These are phyloP conservation scores for Hypomecis atomaria DNA, from an alignment of 2,888 invertebrate species.

Conservation along the genomic window DNA sequence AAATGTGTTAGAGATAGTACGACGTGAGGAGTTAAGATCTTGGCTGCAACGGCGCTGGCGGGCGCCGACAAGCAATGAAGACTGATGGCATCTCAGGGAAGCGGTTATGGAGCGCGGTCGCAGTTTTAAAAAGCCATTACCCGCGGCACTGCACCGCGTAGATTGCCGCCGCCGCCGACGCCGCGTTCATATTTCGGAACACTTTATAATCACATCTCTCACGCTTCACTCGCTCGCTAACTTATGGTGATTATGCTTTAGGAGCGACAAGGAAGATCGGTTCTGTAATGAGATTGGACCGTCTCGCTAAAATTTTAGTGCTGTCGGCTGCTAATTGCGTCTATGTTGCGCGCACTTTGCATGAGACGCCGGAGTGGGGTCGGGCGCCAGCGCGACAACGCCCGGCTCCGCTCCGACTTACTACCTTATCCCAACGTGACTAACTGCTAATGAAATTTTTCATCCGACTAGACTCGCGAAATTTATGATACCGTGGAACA, in stretches of 20 bases:
- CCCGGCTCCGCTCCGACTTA: constrained; percentile 42
- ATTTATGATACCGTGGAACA: constrained; percentile 49
- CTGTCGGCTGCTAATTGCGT: constrained; percentile 80
- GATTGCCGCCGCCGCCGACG: constrained; percentile 68
- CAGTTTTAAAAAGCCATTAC: constrained; percentile 85
- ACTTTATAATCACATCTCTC: constrained; percentile 84
- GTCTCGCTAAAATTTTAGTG: constrained; percentile 83
- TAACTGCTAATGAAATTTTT: constrained; percentile 67
- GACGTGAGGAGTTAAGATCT: constrained; percentile 79
- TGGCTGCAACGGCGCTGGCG: constrained; percentile 63
- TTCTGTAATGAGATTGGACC: constrained; percentile 82
- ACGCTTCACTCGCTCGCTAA: constrained; percentile 82
- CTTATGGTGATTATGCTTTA: constrained; percentile 84
- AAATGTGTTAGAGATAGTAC: constrained; percentile 66
- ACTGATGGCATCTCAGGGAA: constrained; percentile 83
- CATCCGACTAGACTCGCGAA: constrained; percentile 52
- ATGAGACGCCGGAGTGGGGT: constrained; percentile 18
- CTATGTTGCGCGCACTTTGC: constrained; percentile 58
- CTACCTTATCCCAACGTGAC: constrained; percentile 57
- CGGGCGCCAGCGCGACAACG: constrained; percentile 38
- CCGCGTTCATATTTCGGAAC: constrained; percentile 81
- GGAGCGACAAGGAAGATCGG: constrained; percentile 84
- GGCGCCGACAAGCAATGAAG: constrained; percentile 85
- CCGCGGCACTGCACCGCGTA: constrained; percentile 79
- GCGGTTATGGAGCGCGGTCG: constrained; percentile 84